Evolutionary conservation across 2,113 vertebrate genomes (phyloP).

Genomic region (Ammodramus savannarum): DNA sequence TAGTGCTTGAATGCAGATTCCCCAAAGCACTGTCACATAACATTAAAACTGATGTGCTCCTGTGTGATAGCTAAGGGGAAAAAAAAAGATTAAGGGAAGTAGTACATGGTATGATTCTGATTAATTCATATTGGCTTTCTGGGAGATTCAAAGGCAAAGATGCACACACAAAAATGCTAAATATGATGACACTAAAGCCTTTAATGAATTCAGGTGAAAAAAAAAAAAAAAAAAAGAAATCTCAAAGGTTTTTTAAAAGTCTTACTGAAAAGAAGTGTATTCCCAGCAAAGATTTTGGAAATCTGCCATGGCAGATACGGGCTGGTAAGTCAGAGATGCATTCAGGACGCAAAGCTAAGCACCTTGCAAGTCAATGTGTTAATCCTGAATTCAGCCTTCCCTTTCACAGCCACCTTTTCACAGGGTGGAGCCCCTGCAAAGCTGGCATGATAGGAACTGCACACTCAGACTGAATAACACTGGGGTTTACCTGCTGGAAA

Average conservation of each 20-base stretch:
- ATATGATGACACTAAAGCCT: slow-evolving; percentile 17
- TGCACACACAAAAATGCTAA: not conserved
- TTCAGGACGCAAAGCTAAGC: not conserved
- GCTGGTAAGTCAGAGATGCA: slow-evolving; percentile 30
- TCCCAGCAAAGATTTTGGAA: not conserved
- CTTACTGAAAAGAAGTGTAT: not conserved
- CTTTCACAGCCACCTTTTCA: not conserved
- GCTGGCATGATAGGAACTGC: not conserved
- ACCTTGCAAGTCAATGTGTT: not conserved
- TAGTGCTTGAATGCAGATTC: not conserved
- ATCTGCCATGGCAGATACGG: not conserved
- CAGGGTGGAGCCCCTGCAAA: not conserved
- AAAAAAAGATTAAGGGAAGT: not conserved
- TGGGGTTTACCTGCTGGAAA: not conserved
- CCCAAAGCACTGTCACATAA: not conserved
- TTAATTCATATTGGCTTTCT: slow-evolving; percentile 38
- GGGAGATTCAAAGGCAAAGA: slow-evolving; percentile 1
- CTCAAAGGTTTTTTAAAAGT: not conserved
- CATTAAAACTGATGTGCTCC: slow-evolving; percentile 13
- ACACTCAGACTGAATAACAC: not conserved
- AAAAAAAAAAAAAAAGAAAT: not conserved
- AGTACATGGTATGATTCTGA: not conserved
- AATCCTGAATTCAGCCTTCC: not conserved
- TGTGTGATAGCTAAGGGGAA: not conserved
- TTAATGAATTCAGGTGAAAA: not conserved